A percentile compares a stretch with the other conserved stretches of the same genome.
Evolutionary conservation across 1,140 invertebrate species (phyloP).

Genomic region (Telenomus remus): DNA sequence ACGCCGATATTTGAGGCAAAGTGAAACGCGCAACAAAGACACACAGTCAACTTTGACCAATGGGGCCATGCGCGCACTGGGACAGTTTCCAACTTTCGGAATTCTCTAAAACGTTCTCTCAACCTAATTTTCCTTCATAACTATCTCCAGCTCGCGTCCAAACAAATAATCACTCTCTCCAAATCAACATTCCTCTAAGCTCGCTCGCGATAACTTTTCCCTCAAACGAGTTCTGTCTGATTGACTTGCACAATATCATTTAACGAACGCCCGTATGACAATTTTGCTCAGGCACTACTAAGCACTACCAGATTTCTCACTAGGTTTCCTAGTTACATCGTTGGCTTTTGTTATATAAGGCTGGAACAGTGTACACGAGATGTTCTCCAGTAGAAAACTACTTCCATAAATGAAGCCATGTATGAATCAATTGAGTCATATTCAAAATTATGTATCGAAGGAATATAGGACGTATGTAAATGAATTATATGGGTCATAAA

Average conservation of each 20-base stretch:
- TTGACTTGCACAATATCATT: neutral
- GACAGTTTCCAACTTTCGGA: constrained; percentile 37
- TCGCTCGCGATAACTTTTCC: constrained; percentile 41
- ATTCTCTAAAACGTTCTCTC: constrained; percentile 40
- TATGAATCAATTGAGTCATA: too few species aligned
- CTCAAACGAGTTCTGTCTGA: constrained; percentile 20
- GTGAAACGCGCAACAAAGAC: neutral
- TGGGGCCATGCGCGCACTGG: constrained; percentile 2
- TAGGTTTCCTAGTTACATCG: too few species aligned
- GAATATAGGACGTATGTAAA: too few species aligned
- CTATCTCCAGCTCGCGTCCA: constrained; percentile 33
- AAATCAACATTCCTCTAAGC: constrained; percentile 49
- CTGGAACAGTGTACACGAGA: too few species aligned
- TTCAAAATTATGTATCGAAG: too few species aligned
- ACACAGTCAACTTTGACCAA: neutral
- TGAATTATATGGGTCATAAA: too few species aligned
- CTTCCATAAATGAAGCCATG: too few species aligned
- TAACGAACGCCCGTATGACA: neutral
- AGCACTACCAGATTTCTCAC: too few species aligned
- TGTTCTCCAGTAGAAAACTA: too few species aligned
- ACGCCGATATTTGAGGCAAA: neutral
- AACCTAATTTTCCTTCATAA: constrained; percentile 45
- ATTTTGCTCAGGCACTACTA: too few species aligned
- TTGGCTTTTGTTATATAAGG: too few species aligned
- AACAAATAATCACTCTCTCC: constrained; percentile 55